A percentile compares a stretch with the other conserved stretches of the same genome.
These are phyloP conservation scores for Neodontobutis hainanensis DNA, from an alignment of 2,113 vertebrate species.

Conservation along the genomic window DNA sequence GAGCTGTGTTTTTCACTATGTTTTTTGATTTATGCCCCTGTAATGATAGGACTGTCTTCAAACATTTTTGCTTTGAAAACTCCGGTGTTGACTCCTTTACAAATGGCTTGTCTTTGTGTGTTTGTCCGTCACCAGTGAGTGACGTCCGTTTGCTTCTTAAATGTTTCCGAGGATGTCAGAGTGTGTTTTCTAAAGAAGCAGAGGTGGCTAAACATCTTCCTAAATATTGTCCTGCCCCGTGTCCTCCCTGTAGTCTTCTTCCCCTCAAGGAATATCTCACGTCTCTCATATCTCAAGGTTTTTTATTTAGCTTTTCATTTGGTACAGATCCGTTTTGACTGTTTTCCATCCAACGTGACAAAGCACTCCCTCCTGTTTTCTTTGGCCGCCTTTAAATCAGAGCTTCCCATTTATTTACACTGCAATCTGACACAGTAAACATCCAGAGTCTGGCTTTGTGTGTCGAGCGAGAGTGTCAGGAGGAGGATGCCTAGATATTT, in stretches of 20 bases:
- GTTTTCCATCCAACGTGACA: slow-evolving; percentile 53
- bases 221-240: slow-evolving; percentile 45
- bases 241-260: slow-evolving; percentile 12
- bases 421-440: slow-evolving; percentile 70
- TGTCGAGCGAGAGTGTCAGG: slow-evolving; percentile 60
- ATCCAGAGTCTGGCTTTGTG: slow-evolving; percentile 55
- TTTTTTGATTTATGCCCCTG: background rate
- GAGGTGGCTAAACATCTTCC: slow-evolving; percentile 47
- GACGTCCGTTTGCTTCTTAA: slow-evolving; percentile 60
- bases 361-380: slow-evolving; percentile 67
- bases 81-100: slow-evolving; percentile 1
- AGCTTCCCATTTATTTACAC: slow-evolving; percentile 66
- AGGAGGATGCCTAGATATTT: slow-evolving; percentile 67
- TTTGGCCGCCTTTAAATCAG: slow-evolving; percentile 76
- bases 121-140: slow-evolving; percentile 43
- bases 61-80: slow-evolving; percentile 1
- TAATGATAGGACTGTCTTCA: background rate
- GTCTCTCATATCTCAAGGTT: slow-evolving; percentile 33
- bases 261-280: slow-evolving; percentile 17
- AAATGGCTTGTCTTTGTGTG: slow-evolving; percentile 25
- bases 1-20: too few species aligned
- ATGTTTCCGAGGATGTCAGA: slow-evolving; percentile 72
- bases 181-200: slow-evolving; percentile 47
- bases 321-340: slow-evolving; percentile 48
- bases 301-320: slow-evolving; percentile 50